Percentiles rank a stretch among this genome's conserved stretches.
phyloP scores from a whole-genome alignment of 2,888 invertebrate genomes.

The Spatulosminthurus flaviceps region DNA sequence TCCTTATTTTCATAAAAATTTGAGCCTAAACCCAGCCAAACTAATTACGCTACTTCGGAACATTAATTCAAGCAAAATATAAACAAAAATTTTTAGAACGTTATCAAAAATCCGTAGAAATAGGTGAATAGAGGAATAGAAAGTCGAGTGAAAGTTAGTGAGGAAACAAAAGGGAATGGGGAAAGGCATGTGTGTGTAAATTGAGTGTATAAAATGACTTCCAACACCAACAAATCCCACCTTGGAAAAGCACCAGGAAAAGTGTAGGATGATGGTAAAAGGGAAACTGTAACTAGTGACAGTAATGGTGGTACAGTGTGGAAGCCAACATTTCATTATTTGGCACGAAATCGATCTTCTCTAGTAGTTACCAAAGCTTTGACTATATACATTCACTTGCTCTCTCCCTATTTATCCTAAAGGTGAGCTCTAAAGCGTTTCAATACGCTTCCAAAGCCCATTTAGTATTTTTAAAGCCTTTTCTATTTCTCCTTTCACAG shows the following conservation, averaged over 20 bases:
- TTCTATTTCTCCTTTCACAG: background rate
- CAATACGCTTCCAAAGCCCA: background rate
- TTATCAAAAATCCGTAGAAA: background rate
- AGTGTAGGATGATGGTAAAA: no score
- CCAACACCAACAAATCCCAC: background rate
- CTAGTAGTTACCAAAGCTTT: background rate
- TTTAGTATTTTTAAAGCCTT: constrained; percentile 26
- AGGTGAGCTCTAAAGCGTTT: constrained; percentile 8
- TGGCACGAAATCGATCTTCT: constrained; percentile 58
- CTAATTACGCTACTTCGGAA: no score
- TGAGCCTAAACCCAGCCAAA: no score
- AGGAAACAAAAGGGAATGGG: background rate
- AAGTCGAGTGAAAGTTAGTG: background rate
- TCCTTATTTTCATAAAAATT: no score
- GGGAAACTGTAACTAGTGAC: constrained; percentile 1
- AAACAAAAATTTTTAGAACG: background rate
- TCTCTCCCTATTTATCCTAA: background rate
- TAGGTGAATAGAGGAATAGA: background rate
- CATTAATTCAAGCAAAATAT: no score
- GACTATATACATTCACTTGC: background rate
- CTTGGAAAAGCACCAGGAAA: background rate
- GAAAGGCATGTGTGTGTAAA: background rate
- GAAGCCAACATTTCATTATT: constrained; percentile 53
- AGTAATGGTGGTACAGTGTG: constrained; percentile 11
- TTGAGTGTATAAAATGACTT: background rate